These are phyloP conservation scores for Drosophila busckii DNA, from an alignment of 1,140 invertebrate species.

Conservation along the genomic window DNA sequence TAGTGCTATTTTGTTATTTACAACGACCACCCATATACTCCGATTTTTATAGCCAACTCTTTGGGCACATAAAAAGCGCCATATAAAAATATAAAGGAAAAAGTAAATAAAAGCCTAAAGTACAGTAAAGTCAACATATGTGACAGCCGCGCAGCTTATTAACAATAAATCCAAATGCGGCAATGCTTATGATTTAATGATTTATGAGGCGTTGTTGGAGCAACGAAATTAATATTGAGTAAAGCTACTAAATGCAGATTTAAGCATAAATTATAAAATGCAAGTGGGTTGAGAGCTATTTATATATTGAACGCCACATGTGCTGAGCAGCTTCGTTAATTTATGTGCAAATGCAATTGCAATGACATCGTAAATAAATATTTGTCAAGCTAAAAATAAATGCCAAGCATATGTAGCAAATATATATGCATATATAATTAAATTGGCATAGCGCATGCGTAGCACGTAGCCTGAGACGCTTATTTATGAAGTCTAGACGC, in stretches of 20 bases:
- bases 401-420: slow-evolving; percentile 13
- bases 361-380: slow-evolving; percentile 74
- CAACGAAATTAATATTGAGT: slow-evolving; percentile 71
- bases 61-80: too few relatives aligned
- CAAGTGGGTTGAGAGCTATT: slow-evolving; percentile 55
- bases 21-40: too few relatives aligned
- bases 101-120: slow-evolving; percentile 28
- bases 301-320: too few relatives aligned
- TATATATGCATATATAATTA: slow-evolving; percentile 22
- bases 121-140: slow-evolving; percentile 15
- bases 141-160: slow-evolving; percentile 26
- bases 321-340: slow-evolving; percentile 47
- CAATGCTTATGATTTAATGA: slow-evolving; percentile 60
- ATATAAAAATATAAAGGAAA: slow-evolving; percentile 41
- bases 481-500: slow-evolving; percentile 73
- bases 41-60: too few relatives aligned
- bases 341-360: slow-evolving; percentile 64
- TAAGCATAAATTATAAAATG: slow-evolving; percentile 72
- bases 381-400: slow-evolving; percentile 53
- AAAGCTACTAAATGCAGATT: slow-evolving; percentile 70
- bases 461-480: slow-evolving; percentile 49
- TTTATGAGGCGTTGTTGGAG: slow-evolving; percentile 51
- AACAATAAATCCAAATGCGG: slow-evolving; percentile 57
- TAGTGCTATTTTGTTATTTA: too few relatives aligned
- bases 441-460: slow-evolving; percentile 40